phyloP scores from a whole-genome alignment of 2,113 vertebrate genomes.

The Hypocryptadius cinnamomeus region DNA sequence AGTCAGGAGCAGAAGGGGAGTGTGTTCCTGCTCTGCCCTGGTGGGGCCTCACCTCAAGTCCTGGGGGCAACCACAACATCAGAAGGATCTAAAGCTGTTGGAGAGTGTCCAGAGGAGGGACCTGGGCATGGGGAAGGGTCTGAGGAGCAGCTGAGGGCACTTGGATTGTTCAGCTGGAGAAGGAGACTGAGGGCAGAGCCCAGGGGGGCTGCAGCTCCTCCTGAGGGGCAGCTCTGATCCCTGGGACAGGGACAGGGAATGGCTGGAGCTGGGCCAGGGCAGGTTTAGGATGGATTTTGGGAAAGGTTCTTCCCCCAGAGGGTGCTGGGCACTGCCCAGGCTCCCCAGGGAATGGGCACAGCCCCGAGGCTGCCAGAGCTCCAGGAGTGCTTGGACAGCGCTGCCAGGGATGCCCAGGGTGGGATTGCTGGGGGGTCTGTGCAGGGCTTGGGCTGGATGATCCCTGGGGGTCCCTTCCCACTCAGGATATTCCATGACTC shows the following conservation, averaged over 20 bases:
- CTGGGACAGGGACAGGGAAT: not conserved
- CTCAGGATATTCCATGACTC: not conserved
- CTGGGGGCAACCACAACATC: not conserved
- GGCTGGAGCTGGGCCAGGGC: not conserved
- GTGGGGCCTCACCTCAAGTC: fast-evolving
- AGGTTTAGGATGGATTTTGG: not conserved
- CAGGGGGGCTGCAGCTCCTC: not conserved
- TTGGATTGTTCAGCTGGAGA: not conserved
- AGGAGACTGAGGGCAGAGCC: not conserved
- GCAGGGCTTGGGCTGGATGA: not conserved
- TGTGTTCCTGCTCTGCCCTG: not conserved
- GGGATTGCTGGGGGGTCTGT: not conserved
- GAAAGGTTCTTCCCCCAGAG: not conserved
- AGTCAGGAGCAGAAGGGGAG: not conserved
- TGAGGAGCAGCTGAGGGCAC: not conserved
- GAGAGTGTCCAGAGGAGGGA: not conserved
- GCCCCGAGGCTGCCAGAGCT: not conserved
- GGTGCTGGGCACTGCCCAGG: not conserved
- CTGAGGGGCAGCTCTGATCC: not conserved
- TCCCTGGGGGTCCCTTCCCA: not conserved
- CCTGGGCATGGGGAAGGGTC: not conserved
- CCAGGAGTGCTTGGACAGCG: fast-evolving
- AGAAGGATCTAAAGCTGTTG: not conserved
- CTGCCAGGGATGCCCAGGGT: not conserved
- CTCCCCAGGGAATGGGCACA: not conserved